phyloP scores from a whole-genome alignment of 2,113 vertebrate species.

The Turdus rufiventris region DNA sequence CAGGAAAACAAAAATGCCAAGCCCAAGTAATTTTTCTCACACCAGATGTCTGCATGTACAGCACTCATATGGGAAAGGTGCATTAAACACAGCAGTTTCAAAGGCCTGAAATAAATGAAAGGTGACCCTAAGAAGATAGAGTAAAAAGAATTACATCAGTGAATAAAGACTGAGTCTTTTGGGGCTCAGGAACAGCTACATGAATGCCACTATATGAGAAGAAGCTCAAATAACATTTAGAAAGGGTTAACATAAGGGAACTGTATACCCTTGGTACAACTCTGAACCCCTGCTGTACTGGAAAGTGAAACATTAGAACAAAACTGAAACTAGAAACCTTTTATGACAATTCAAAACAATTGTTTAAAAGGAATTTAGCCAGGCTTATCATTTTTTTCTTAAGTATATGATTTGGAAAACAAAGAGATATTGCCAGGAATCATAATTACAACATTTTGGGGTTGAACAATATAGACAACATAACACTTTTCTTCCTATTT shows the following conservation, averaged over 20 bases:
- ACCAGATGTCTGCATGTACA: background rate
- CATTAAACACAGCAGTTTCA: background rate
- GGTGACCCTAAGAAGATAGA: background rate
- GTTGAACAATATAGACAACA: background rate
- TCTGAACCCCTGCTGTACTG: background rate
- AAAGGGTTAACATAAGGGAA: background rate
- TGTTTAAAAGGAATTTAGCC: background rate
- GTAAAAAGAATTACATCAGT: background rate
- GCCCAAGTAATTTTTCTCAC: background rate
- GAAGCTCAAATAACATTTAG: background rate
- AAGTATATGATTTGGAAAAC: background rate
- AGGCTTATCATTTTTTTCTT: background rate
- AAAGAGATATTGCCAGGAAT: background rate
- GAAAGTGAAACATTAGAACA: background rate
- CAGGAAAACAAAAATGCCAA: background rate
- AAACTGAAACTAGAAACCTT: background rate
- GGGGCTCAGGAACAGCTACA: background rate
- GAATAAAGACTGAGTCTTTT: background rate
- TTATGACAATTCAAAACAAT: background rate
- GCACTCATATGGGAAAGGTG: background rate
- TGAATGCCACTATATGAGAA: background rate
- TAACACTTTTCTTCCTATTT: background rate
- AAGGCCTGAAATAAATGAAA: background rate
- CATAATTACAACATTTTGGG: background rate
- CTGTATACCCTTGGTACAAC: background rate